phyloP scores from a whole-genome alignment of 37 sponge, comb jelly and placozoan genomes.

The Lycopodina hypogea region DNA sequence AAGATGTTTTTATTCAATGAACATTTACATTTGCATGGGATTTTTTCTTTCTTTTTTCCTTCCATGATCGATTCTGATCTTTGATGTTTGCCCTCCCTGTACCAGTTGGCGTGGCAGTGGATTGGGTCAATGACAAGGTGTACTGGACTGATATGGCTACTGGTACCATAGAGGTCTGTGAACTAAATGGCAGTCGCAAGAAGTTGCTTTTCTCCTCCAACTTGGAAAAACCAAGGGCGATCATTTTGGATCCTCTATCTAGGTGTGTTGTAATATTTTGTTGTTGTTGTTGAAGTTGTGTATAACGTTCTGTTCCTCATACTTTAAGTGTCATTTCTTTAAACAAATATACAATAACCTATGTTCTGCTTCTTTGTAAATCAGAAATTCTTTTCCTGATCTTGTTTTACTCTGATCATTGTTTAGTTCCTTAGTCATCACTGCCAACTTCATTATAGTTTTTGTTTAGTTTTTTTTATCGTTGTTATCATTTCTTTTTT shows the following conservation, averaged over 20 bases:
- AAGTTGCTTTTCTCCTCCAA: conserved; percentile 35
- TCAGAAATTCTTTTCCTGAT: too few species aligned
- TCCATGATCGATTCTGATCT: neutral
- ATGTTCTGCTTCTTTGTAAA: too few species aligned
- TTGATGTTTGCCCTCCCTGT: neutral
- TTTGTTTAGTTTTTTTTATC: too few species aligned
- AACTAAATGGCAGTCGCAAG: conserved; percentile 25
- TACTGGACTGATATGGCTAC: conserved; percentile 69
- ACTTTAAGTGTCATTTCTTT: too few species aligned
- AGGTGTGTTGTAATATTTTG: conserved; percentile 46
- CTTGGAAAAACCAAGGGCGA: conserved; percentile 37
- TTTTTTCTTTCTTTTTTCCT: too few species aligned
- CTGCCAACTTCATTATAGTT: too few species aligned
- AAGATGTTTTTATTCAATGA: too few species aligned
- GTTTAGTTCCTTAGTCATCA: too few species aligned
- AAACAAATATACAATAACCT: too few species aligned
- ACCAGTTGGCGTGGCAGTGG: conserved; percentile 70
- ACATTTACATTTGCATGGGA: too few species aligned
- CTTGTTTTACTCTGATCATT: too few species aligned
- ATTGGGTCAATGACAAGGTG: conserved; percentile 69
- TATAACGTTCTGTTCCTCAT: neutral
- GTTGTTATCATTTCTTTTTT: too few species aligned
- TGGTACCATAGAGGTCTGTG: conserved; percentile 45
- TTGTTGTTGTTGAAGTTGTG: neutral
- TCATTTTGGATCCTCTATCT: conserved; percentile 56